Base-by-base conservation (phyloP, 2,113 vertebrate genomes). In the Crocuta crocuta region DNA sequence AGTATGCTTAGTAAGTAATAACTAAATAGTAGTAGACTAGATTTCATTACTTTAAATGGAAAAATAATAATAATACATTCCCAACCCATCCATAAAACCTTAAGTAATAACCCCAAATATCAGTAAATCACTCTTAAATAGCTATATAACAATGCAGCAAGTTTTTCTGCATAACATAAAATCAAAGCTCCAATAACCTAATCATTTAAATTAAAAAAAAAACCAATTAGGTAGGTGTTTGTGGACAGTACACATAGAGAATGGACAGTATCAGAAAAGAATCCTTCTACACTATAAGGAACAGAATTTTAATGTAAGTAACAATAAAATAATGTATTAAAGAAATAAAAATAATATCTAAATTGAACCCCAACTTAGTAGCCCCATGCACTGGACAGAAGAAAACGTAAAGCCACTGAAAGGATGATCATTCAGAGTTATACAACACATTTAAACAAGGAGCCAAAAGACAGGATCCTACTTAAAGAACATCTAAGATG, bases 331-430 rank as follows among this genome's bases (percentile, higher is more conserved):
- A 89, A 85, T 26, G 8, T 85, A 45, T 43, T 74, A 66, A 80
- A 93, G 10, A 78, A 92, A 80, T 76, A 71, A 68, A 74, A 92
- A 74, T 71, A 74, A 10, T 65, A 81, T 88, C 61, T 90, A 91
- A 94, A 33, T 31, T 87, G 39, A 97, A 91, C n/a, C 17, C 43
- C 7, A 2, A 80, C 17, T 74, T 80, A 80, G 63, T 33, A 90
- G 17, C 7, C 35, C 19, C 19, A 81, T 21, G 31, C 5, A 90
- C 21, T 43, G 45, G 16, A 55, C 26, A 87, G n/a, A 82, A 93
- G 58, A 87, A 91, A 87, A 94, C 10, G 15, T 4, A 35, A 55
- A 21, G 3, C 23, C 53, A n/a, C 68, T 23, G 17, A 66, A 95
- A 74, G 28, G 55, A 39, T n/a, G 73, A 73, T 26, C 1, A 26